Evolutionary conservation across 2,888 invertebrate species (phyloP), one percentile per base, ranked within the genome.

Genomic region (Serripes groenlandicus): DNA sequence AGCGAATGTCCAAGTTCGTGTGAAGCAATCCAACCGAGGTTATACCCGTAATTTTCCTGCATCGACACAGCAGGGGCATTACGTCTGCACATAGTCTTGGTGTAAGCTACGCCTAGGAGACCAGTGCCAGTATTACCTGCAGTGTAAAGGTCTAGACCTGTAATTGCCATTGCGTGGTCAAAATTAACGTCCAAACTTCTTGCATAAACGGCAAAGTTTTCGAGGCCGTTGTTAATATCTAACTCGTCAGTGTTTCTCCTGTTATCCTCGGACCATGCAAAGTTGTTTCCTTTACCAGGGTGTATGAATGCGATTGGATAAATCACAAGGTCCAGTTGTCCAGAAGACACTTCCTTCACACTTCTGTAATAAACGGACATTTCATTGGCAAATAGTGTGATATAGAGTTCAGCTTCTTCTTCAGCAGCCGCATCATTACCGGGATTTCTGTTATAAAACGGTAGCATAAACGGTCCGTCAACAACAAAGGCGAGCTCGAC

Each of bases 21-120:
- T 3, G 66, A 35, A 37, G 66, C 66, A 23, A 66, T 66, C 66
- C 66, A 66, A n/a, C 66, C 66, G 4, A 66, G 42, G 37, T 66
- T 66, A 11, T 21, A 34, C 23, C 66, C 66, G 1, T 23, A 15
- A n/a, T 66, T 66, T 28, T 66, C 66, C 37, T 66, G 66, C 35
- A 66, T 11, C 21, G 66, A 66, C 35, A 66, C 66, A 9, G n/a
- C 32, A 30, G 37, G 4, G 5, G n/a, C 15, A 7, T 18, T 21
- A n/a, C 23, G 3, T 37, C 66, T 21, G 18, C 66, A 66, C 3
- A 66, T 42, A 23, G 66, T 66, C 7, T 9, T 34, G 11, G 28
- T 2, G 42, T 66, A 66, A 1, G 66, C 66, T 30, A 66, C 26
- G 3, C 66, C 66, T 5, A 66, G 66, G 9, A 37, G 3, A 37